Percentiles rank a stretch among this genome's conserved stretches.
Conservation (phyloP, 1,140 invertebrate genomes). For the Eurosta solidaginis region DNA sequence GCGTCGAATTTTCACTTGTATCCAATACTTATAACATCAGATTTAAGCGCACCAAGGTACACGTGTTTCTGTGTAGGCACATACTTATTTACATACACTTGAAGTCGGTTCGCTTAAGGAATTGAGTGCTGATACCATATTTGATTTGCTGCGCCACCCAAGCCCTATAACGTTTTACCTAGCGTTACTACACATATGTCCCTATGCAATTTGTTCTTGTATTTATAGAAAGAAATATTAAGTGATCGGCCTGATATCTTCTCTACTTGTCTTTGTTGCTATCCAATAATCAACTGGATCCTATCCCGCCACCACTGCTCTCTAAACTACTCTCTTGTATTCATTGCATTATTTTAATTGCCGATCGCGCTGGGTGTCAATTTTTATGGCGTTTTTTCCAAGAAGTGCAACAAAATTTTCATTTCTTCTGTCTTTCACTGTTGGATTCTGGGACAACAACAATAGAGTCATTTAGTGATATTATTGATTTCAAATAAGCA, state of each 20-base stretch:
- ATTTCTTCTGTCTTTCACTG: neutral
- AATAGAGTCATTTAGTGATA: conserved; percentile 27
- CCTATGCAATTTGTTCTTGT: conserved; percentile 12
- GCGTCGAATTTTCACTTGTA: neutral
- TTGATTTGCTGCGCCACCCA: conserved; percentile 35
- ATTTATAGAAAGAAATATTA: conserved; percentile 5
- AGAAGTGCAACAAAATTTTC: conserved; percentile 20
- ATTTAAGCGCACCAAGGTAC: neutral
- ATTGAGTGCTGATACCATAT: neutral
- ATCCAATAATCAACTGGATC: too few relatives aligned
- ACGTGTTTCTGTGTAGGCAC: too few relatives aligned
- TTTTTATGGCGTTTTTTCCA: conserved; percentile 31
- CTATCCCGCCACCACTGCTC: too few relatives aligned
- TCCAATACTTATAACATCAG: neutral
- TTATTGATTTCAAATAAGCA: conserved; percentile 26
- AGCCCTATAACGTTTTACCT: neutral
- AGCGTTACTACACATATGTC: neutral
- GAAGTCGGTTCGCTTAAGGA: neutral
- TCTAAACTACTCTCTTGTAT: neutral
- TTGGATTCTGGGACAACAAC: neutral
- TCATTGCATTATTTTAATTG: conserved; percentile 35
- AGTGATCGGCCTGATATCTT: neutral
- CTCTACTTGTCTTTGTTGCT: conserved; percentile 5
- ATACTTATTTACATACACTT: too few relatives aligned
- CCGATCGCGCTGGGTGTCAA: conserved; percentile 33